phyloP scores from a whole-genome alignment of 2,888 invertebrate genomes.

The Pediacus dermestoides region DNA sequence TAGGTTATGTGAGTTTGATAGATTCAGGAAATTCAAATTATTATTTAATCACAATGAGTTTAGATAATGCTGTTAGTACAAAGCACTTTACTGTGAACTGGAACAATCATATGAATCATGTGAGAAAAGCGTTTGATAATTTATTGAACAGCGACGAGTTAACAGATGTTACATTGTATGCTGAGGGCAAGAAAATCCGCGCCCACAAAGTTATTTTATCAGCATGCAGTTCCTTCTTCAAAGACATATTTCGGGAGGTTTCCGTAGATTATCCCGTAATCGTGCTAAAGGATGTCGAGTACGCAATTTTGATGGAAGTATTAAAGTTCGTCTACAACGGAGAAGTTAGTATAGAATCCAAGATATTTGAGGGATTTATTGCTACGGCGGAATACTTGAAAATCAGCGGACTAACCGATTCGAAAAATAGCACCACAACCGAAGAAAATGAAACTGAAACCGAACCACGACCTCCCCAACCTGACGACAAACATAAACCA shows the following conservation, averaged over 20 bases:
- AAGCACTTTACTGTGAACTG: constrained; percentile 78
- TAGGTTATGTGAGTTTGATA: background rate
- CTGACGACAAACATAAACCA: too few species aligned
- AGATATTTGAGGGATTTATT: constrained; percentile 60
- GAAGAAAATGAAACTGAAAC: constrained; percentile 7
- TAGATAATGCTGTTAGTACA: constrained; percentile 18
- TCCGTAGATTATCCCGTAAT: constrained; percentile 68
- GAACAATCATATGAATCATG: constrained; percentile 80
- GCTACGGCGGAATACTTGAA: constrained; percentile 63
- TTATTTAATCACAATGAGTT: too few species aligned
- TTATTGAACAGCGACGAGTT: constrained; percentile 66
- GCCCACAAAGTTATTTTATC: constrained; percentile 83
- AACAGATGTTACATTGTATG: constrained; percentile 82
- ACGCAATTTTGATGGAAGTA: constrained; percentile 61
- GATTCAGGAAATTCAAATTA: too few species aligned
- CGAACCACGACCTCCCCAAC: constrained; percentile 4
- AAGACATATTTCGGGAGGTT: constrained; percentile 55
- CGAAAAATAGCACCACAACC: background rate
- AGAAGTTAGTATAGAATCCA: constrained; percentile 65
- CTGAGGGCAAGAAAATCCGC: constrained; percentile 78
- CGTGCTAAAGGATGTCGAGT: constrained; percentile 63
- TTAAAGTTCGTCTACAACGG: constrained; percentile 68
- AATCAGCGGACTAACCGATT: constrained; percentile 58
- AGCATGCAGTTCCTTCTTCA: constrained; percentile 79
- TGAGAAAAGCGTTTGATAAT: constrained; percentile 76